phyloP scores from a whole-genome alignment of 2,797 vertebrate species.

The Sphenopsis melanotis region DNA sequence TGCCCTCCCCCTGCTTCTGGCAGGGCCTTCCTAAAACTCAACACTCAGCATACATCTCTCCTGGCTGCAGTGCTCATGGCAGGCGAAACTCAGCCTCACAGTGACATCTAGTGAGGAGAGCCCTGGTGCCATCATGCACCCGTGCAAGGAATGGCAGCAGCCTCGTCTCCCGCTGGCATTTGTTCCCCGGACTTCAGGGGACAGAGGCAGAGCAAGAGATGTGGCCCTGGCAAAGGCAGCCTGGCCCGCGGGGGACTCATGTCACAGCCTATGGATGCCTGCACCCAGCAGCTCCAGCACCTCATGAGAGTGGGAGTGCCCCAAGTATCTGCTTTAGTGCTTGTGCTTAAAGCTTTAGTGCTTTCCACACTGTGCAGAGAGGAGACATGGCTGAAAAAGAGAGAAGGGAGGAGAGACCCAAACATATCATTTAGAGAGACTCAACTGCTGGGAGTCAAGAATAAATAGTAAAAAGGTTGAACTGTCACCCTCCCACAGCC shows the following conservation, averaged over 20 bases:
- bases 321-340: not conserved
- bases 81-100: not conserved
- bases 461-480: not conserved
- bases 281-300: not conserved
- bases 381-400: not conserved
- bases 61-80: not conserved
- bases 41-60: not conserved
- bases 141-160: not conserved
- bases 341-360: not conserved
- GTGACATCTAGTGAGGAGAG: conserved; percentile 63
- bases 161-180: accelerated
- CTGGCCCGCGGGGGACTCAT: not conserved
- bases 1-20: not conserved
- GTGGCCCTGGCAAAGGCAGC: not conserved
- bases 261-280: accelerated
- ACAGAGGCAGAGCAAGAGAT: not conserved
- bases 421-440: not conserved
- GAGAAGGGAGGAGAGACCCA: not conserved
- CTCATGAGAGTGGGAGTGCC: not conserved
- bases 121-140: not conserved
- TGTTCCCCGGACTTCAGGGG: not conserved
- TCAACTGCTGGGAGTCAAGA: not conserved
- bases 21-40: not conserved
- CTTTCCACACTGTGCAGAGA: not conserved
- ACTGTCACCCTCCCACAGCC: not conserved